These are phyloP conservation scores for Sitophilus oryzae DNA, from an alignment of 1,140 invertebrate genomes.

Conservation along the genomic window DNA sequence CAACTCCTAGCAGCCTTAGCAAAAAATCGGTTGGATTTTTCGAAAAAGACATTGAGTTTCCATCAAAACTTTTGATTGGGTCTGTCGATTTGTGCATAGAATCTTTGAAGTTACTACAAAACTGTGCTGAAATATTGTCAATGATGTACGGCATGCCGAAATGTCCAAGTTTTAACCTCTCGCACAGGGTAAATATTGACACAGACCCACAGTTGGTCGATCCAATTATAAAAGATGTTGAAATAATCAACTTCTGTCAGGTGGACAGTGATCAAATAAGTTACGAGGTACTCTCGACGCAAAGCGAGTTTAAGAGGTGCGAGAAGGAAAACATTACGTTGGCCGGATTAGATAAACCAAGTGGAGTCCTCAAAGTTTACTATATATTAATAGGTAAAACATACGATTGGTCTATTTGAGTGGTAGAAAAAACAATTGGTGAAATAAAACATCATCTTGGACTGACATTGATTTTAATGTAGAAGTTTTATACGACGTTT, in stretches of 20 bases:
- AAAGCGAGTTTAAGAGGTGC: slow-evolving; percentile 50
- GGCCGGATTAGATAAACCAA: slow-evolving; percentile 69
- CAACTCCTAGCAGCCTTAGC: slow-evolving; percentile 9
- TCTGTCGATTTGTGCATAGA: slow-evolving; percentile 70
- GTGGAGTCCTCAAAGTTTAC: slow-evolving; percentile 86
- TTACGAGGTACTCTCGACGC: slow-evolving; percentile 55
- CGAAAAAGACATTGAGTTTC: slow-evolving; percentile 27
- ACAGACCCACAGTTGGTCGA: slow-evolving; percentile 74
- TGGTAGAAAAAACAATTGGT: too few species aligned
- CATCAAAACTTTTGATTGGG: slow-evolving; percentile 23
- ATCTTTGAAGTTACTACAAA: slow-evolving; percentile 78
- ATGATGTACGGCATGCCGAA: slow-evolving; percentile 94
- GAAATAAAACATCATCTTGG: too few species aligned
- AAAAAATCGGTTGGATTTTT: slow-evolving; percentile 22
- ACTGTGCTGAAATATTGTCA: slow-evolving; percentile 77
- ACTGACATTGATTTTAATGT: too few species aligned
- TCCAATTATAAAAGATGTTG: slow-evolving; percentile 72
- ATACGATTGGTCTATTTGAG: too few species aligned
- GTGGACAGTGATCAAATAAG: slow-evolving; percentile 50
- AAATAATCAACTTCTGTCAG: slow-evolving; percentile 57
- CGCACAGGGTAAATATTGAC: slow-evolving; percentile 77
- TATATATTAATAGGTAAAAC: slow-evolving; percentile 64
- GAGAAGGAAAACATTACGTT: slow-evolving; percentile 54
- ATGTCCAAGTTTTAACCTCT: slow-evolving; percentile 86
- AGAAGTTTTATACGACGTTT: too few species aligned